phyloP scores from a whole-genome alignment of 2,888 invertebrate species.

The Callyntrura guangdongensis region DNA sequence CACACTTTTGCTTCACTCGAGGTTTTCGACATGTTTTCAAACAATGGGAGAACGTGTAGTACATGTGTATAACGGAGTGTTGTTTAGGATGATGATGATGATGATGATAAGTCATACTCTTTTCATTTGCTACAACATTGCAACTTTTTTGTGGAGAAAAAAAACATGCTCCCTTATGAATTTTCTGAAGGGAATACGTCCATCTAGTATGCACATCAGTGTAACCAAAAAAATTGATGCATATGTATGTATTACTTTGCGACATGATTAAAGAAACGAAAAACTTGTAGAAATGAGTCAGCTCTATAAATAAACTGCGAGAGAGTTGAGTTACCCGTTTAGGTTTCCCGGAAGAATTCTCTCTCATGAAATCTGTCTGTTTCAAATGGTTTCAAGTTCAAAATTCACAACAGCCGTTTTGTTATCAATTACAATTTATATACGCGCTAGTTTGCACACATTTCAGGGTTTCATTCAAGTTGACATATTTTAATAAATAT shows the following conservation, averaged over 20 bases:
- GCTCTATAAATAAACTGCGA: not conserved
- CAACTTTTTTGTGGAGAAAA: slow-evolving; percentile 18
- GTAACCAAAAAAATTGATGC: not conserved
- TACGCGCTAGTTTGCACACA: not conserved
- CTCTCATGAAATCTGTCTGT: not conserved
- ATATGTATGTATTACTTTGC: not conserved
- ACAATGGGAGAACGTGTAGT: not conserved
- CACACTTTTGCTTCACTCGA: not conserved
- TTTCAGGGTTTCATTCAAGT: not conserved
- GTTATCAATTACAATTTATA: not conserved
- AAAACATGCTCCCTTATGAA: slow-evolving; percentile 16
- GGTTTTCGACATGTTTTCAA: slow-evolving; percentile 30
- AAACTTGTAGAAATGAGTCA: slow-evolving; percentile 17
- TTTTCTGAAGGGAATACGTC: not conserved
- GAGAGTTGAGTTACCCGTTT: not conserved
- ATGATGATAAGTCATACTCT: not conserved
- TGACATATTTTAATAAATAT: slow-evolving; percentile 32
- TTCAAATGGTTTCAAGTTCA: not conserved
- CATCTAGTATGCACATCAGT: not conserved
- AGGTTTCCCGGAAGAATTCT: not conserved
- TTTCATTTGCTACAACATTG: slow-evolving; percentile 27
- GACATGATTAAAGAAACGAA: slow-evolving; percentile 3
- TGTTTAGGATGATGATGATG: not conserved
- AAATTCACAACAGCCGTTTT: not conserved
- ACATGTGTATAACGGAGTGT: not conserved